Conservation (phyloP, 2,888 invertebrate species). For the Corbicula japonica region DNA sequence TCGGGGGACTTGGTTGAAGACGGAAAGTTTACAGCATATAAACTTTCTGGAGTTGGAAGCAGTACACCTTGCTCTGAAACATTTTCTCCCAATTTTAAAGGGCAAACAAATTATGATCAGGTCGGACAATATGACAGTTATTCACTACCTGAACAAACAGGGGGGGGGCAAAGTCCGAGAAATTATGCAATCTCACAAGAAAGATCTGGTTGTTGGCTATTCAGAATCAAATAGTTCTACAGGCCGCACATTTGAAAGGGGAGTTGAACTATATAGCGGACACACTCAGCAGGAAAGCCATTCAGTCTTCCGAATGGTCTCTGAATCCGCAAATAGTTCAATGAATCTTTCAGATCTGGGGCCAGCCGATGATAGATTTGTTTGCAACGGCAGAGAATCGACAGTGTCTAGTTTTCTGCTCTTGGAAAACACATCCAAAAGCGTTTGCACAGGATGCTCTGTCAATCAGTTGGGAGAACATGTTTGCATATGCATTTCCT, state of each 20-base stretch:
- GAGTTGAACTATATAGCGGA: slow-evolving; percentile 23
- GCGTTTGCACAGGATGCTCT: slow-evolving; percentile 33
- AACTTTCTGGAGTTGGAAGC: slow-evolving; percentile 36
- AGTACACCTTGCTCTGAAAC: slow-evolving; percentile 30
- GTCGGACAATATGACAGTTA: slow-evolving; percentile 42
- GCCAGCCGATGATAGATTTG: too few relatives aligned
- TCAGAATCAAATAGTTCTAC: slow-evolving; percentile 10
- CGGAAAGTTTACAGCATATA: too few relatives aligned
- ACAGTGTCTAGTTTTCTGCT: background rate
- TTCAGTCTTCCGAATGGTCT: slow-evolving; percentile 20
- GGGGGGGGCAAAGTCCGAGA: background rate
- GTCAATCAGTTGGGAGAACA: slow-evolving; percentile 30
- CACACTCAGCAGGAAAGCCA: slow-evolving; percentile 14
- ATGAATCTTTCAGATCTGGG: background rate
- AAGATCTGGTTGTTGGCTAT: slow-evolving; percentile 24
- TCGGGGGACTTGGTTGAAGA: slow-evolving; percentile 29
- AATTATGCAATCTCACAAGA: slow-evolving; percentile 8
- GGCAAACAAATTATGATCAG: slow-evolving; percentile 22
- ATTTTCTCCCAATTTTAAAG: slow-evolving; percentile 24
- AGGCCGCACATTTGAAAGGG: slow-evolving; percentile 20
- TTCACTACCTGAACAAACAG: slow-evolving; percentile 33
- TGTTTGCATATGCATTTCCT: slow-evolving; percentile 43
- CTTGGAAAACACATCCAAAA: slow-evolving; percentile 5
- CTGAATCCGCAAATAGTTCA: background rate
- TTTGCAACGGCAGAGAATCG: too few relatives aligned